These are phyloP conservation scores for Mantis religiosa DNA, from an alignment of 2,888 invertebrate species.

Conservation along the genomic window DNA sequence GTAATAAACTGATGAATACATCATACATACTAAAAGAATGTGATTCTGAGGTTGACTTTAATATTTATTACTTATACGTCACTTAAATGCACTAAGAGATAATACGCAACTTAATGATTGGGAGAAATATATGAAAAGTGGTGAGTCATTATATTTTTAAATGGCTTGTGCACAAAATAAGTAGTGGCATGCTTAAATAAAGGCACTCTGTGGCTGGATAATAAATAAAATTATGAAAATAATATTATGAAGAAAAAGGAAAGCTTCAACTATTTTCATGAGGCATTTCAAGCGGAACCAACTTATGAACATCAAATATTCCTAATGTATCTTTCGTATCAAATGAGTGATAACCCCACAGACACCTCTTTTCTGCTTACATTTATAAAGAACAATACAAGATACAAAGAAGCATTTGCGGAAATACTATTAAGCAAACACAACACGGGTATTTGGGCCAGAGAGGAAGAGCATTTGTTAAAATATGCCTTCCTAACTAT, in stretches of 20 bases:
- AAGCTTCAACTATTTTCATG: background rate
- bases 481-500: background rate
- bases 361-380: background rate
- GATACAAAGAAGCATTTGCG: background rate
- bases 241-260: background rate
- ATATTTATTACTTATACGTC: too few species aligned
- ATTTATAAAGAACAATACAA: background rate
- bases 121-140: too few species aligned
- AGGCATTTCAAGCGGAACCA: background rate
- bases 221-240: background rate
- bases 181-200: background rate
- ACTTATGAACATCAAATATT: background rate
- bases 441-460: background rate
- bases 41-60: too few species aligned
- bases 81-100: too few species aligned
- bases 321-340: background rate
- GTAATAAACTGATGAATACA: too few species aligned
- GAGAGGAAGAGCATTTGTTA: too few species aligned
- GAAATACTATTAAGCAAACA: background rate
- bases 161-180: background rate
- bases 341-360: background rate
- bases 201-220: background rate
- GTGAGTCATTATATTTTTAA: background rate
- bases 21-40: too few species aligned
- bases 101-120: too few species aligned